Evolutionary conservation across 2,888 invertebrate species (phyloP), one percentile per base, ranked within the genome.

Genomic region (Pachycephus smyrnensis): DNA sequence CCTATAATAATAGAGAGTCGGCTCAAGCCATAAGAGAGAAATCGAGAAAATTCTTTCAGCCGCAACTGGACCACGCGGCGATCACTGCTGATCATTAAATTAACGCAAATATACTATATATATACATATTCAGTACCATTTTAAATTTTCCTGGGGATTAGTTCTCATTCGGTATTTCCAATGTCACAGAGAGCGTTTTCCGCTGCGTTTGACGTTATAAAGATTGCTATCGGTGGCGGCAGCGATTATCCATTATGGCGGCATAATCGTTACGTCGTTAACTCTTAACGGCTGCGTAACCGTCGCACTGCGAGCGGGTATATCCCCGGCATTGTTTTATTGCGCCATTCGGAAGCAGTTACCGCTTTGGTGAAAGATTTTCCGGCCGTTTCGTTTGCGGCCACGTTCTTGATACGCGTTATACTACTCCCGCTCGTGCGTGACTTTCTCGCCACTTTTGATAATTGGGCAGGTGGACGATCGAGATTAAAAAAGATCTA

Each of bases 241-340:
- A 88, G 88, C 86, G 90, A 89, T 90, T 89, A 90, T 89, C 89
- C 87, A 85, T 87, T 89, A 90, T 88, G 84, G 88, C 86, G 85
- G 86, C 87, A 89, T 90, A 90, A 90, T 90, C 90, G 89, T 90
- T 90, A 87, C 85, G 86, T 88, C 90, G 89, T 90, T 90, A 85
- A 33, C 76, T 88, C 87, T 87, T 89, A 90, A 90, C 88, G 88
- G 82, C 84, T 80, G 80, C 85, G 83, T 87, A 85, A 87, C 83
- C 84, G 79, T 82, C 79, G 78, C 75, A 75, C 23, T 68, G 77
- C n/a, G 36, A 55, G 69, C 75, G 80, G 75, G 55, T 31, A 76
- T 74, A 75, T 68, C 33, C 69, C 74, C 80, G 77, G 75, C 79
- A 82, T 85, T 86, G 85, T 85, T 85, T 86, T 86, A 86, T 84